These are phyloP conservation scores for Speoplatyrhinus poulsoni DNA, from an alignment of 2,113 vertebrate genomes.

Conservation along the genomic window DNA sequence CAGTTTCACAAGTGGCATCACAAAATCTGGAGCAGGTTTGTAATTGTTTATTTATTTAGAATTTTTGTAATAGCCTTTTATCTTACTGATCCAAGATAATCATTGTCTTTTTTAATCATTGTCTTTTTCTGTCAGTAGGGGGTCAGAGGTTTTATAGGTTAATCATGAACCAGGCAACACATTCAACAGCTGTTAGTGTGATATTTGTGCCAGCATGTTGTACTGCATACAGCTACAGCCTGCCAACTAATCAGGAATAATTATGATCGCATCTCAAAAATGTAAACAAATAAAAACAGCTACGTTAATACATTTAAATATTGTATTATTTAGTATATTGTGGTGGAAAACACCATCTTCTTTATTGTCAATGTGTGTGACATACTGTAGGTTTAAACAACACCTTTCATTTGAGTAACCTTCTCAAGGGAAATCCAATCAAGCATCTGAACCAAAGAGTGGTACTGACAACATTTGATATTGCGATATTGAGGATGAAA, in stretches of 20 bases:
- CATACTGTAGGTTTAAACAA: neutral
- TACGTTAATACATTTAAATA: neutral
- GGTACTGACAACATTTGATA: too few relatives aligned
- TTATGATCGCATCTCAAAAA: neutral
- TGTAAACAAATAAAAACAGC: neutral
- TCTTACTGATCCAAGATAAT: slow-evolving; percentile 40
- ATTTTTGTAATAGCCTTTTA: neutral
- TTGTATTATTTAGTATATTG: too few relatives aligned
- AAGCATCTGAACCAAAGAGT: slow-evolving; percentile 44
- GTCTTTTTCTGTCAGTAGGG: slow-evolving; percentile 40
- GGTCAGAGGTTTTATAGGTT: slow-evolving; percentile 21
- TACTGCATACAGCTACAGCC: slow-evolving; percentile 5
- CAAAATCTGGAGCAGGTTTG: slow-evolving; percentile 60
- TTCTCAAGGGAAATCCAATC: slow-evolving; percentile 54
- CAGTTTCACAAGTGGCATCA: slow-evolving; percentile 38
- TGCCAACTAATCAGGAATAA: slow-evolving; percentile 6
- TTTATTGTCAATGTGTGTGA: neutral
- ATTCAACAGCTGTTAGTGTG: slow-evolving; percentile 22
- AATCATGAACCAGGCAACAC: neutral
- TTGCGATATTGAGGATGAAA: too few relatives aligned
- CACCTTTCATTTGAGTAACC: slow-evolving; percentile 61
- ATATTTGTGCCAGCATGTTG: neutral
- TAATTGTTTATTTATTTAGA: slow-evolving; percentile 53
- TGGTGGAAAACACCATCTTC: neutral
- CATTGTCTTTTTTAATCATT: slow-evolving; percentile 31